A percentile compares a stretch with the other conserved stretches of the same genome.
phyloP scores from a whole-genome alignment of 2,113 vertebrate species.

The Fulica atra region DNA sequence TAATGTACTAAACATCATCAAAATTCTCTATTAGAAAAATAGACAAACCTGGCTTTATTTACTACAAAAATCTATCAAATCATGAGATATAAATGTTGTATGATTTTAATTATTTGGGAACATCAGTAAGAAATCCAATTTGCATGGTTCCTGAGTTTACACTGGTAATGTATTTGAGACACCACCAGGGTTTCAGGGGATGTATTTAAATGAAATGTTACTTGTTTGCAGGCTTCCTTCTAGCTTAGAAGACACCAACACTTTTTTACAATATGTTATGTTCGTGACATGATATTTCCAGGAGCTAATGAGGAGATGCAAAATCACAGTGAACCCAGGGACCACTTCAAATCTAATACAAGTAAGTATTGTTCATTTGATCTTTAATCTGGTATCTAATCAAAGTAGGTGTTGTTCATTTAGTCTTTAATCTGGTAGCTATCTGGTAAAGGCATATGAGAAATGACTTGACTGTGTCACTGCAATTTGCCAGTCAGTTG shows the following conservation, averaged over 20 bases:
- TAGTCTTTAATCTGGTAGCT: background rate
- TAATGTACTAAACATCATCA: background rate
- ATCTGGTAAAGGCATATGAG: background rate
- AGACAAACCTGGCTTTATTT: background rate
- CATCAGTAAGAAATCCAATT: background rate
- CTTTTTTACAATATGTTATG: background rate
- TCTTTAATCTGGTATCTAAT: constrained; percentile 1
- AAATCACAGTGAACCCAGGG: background rate
- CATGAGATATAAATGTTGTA: background rate
- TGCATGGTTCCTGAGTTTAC: background rate
- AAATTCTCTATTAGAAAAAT: background rate
- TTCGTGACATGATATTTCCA: background rate
- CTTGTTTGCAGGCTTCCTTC: background rate
- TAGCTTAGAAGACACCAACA: background rate
- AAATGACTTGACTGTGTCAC: background rate
- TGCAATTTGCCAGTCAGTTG: constrained; percentile 19
- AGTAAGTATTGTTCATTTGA: background rate
- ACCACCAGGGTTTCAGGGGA: background rate
- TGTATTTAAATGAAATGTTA: background rate
- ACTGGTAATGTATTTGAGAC: background rate
- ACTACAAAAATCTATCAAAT: background rate
- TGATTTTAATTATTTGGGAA: background rate
- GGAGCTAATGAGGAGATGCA: background rate
- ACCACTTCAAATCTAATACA: background rate
- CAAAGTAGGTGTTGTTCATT: background rate